Percentiles rank a stretch among this genome's conserved stretches.
phyloP scores from a whole-genome alignment of 1,140 invertebrate species.

The Arion vulgaris region DNA sequence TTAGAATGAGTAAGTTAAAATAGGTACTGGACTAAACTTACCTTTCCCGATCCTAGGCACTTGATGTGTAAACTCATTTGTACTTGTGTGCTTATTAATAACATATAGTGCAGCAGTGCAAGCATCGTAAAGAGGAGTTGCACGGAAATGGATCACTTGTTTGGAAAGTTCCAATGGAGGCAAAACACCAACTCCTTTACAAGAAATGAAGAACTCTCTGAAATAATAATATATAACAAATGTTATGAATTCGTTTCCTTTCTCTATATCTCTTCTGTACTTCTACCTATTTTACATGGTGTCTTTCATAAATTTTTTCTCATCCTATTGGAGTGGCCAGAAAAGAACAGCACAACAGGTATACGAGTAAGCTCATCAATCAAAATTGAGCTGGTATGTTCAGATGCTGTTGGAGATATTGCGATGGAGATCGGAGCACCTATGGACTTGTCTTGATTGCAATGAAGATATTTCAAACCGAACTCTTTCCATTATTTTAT shows the following conservation, averaged over 20 bases:
- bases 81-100: constrained; percentile 68
- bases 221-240: neutral
- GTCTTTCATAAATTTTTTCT: no score
- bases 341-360: no score
- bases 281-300: neutral
- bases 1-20: no score
- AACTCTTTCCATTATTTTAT: no score
- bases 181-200: constrained; percentile 67
- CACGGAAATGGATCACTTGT: constrained; percentile 70
- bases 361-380: no score
- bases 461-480: no score
- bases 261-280: neutral
- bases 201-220: constrained; percentile 20
- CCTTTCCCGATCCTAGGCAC: constrained; percentile 72
- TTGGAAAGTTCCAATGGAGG: constrained; percentile 70
- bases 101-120: constrained; percentile 65
- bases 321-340: no score
- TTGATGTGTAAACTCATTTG: constrained; percentile 70
- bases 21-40: constrained; percentile 21
- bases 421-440: no score
- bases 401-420: no score
- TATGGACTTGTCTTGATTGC: no score
- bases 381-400: no score
- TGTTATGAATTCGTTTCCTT: neutral
- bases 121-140: constrained; percentile 69